Base-by-base conservation (phyloP, 2,888 invertebrate species). In the Timandra comae region DNA sequence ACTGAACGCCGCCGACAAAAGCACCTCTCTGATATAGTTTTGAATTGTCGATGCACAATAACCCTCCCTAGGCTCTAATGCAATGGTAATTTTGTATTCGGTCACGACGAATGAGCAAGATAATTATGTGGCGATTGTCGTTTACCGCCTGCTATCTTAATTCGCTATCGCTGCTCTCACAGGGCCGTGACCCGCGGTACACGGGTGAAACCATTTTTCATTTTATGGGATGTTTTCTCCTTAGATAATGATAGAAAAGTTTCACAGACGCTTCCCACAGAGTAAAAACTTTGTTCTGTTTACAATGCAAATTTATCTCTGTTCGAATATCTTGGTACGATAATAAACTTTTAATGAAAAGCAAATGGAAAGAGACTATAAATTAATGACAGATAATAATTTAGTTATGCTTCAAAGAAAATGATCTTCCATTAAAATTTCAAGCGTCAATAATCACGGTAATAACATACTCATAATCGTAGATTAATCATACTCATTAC, bases 41-140 rank as follows among this genome's bases (percentile, higher is more conserved):
- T 75, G 79, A 43, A 74, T 79, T 62, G 72, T 75, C 56, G 78
- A 78, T 79, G 76, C 77, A 78, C 70, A 70, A 61, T 64, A 68
- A 67, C 77, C 76, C 79, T 80, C 74, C 76, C 79, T 75, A 76
- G 71, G 73, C 62, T 75, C 71, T 74, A 75, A 77, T 76, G 82
- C 80, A 77, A 67, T 72, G 68, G 69, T 67, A 67, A 78, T 79
- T 78, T 33, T 65, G 63, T 68, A 71, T 70, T 70, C 63, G 67
- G 84, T 81, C 84, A 81, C 84, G 80, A 82, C 73, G 72, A 79
- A 79, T 73, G 68, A 76, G 68, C 77, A 63, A 74, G 73, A 77
- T 80, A 84, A 84, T 85, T 80, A 73, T 66, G 67, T 66, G 67
- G 71, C 69, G 74, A 79, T 75, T 75, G 80, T 79, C 75, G 71